Base-by-base conservation (phyloP, 2,888 invertebrate species). In the Clostera curtula region DNA sequence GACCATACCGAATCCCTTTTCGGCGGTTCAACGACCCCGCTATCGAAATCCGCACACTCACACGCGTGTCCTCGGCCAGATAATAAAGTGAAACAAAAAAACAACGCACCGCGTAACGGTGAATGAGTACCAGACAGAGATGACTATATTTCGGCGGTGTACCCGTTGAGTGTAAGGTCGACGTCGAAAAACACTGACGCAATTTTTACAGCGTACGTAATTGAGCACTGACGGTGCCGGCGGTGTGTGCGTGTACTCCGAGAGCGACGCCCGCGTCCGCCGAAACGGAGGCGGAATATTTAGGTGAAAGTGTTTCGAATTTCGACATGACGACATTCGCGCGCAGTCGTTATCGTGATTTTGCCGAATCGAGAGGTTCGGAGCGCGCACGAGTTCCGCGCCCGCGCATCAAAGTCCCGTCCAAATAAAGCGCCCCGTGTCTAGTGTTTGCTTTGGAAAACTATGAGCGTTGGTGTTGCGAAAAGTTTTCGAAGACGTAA, bases 241-340 rank as follows among this genome's bases (percentile, higher is more conserved):
- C 69, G 72, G 71, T 75, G 82, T 80, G 82, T 82, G 82, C 70
- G 83, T 80, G 82, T 65, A 73, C 63, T 75, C 70, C 67, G 80
- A 80, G 82, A 80, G 77, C 82, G 80, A 79, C 80, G 80, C 76
- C 82, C 82, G 82, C 79, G 80, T 79, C 75, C 67, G 77, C 77
- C 79, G 77, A 82, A 82, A 75, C 80, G 65, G 77, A 79, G 80
- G 69, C 82, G 79, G 82, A 80, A 83, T 83, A 83, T 83, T 83
- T 83, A 83, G 83, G 83, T 82, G 83, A 83, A 83, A 83, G 83
- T 83, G 80, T 83, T 83, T 83, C 83, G 76, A 83, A 83, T 83
- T 83, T 83, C 82, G 82, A 71, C 79, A 80, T 82, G 80, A 82
- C 82, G 80, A 83, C 82, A 83, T 82, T 82, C 64, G 80, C 77